Base-by-base conservation (phyloP, 1,140 invertebrate species). In the Drosophila punjabiensis region DNA sequence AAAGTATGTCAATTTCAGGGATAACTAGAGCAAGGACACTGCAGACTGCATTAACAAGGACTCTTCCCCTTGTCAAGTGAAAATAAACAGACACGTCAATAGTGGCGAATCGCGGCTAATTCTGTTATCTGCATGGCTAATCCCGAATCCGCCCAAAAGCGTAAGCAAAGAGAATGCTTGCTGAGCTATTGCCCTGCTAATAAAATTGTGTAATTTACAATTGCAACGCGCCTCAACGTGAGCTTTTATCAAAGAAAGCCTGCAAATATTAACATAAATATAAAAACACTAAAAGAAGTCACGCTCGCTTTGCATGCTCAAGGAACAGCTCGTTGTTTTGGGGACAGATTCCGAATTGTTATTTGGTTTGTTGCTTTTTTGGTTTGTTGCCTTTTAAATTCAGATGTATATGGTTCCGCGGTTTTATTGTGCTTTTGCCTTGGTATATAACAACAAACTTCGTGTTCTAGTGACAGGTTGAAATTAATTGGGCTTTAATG, bases 161-260 rank as follows among this genome's bases (percentile, higher is more conserved):
- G 33, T 9, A 56, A 39, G n/a, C 30, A 62, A 82, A 82, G 65
- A 68, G 47, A 65, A 60, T 73, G 59, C 59, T 63, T 67, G 45
- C 45, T 33, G 61, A 74, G 55, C 28, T 61, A 55, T 64, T 24
- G 24, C 37, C 48, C n/a, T 20, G 48, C 37, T 48, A 14, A 79
- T 71, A 88, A 76, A 85, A 78, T 86, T 88, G 82, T 89, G 76
- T 62, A 87, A 86, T 76, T 76, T 64, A 65, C 52, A 64, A 67
- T 53, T 55, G 70, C 81, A 63, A 76, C 14, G 20, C 61, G 24
- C 33, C 45, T 59, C 30, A 58, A 58, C 45, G 75, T 47, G 35
- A 39, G 24, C n/a, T 66, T 63, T 69, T 74, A 70, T 78, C n/a
- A 70, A 69, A 53, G 10, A 81, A 62, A 74, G 32, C 33, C 24